phyloP scores from a whole-genome alignment of 2,888 invertebrate species.

The Listrodromus nycthemerus region DNA sequence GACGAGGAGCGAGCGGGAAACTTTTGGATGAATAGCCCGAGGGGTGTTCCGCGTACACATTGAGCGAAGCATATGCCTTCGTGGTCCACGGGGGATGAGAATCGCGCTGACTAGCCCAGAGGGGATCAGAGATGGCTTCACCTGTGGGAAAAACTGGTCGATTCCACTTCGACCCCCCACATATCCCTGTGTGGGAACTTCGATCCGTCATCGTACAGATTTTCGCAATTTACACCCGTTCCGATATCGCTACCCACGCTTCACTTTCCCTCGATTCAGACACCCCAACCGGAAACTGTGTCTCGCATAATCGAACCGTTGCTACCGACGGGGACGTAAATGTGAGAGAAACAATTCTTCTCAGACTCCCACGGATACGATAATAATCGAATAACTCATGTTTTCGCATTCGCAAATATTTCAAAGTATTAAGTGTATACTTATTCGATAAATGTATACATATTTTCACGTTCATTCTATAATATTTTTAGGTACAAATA shows the following conservation, averaged over 20 bases:
- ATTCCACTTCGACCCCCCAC: constrained; percentile 5
- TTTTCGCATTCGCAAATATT: background rate
- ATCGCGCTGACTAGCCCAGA: background rate
- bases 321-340: background rate
- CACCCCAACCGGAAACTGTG: constrained; percentile 28
- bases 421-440: background rate
- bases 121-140: constrained; percentile 36
- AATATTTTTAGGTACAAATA: background rate
- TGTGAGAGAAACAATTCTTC: background rate
- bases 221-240: constrained; percentile 48
- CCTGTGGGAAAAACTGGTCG: constrained; percentile 48
- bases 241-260: constrained; percentile 14
- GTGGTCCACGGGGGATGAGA: constrained; percentile 50
- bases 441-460: no score
- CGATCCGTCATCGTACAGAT: constrained; percentile 40
- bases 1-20: constrained; percentile 37
- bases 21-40: constrained; percentile 35
- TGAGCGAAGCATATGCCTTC: constrained; percentile 52
- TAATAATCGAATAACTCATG: background rate
- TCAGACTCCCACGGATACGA: constrained; percentile 21
- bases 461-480: background rate
- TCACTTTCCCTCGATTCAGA: background rate
- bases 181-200: constrained; percentile 43
- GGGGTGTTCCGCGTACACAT: constrained; percentile 31
- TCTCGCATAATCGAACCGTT: constrained; percentile 21